Base-by-base conservation (phyloP, 2,113 vertebrate genomes). In the Zosterops japonicus region DNA sequence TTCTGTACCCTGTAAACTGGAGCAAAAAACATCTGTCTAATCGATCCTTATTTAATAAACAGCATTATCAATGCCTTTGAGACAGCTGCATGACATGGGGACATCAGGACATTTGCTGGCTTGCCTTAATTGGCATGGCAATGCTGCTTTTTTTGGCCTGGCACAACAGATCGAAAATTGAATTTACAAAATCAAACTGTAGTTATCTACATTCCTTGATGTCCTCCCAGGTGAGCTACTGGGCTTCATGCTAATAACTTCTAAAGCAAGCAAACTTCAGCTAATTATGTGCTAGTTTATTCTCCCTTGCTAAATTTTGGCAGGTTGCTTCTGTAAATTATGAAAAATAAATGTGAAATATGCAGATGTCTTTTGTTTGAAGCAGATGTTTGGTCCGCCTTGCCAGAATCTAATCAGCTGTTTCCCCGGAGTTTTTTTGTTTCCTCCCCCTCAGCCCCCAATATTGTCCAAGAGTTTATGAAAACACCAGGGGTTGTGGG, bases 331-430 rank as follows among this genome's bases (percentile, higher is more conserved):
- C 98, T 99, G 99, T 99, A 99, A 99, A 99, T 99, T 99, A 99
- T 99, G 99, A 99, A 99, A 99, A 99, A 99, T 99, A 99, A 99
- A 99, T 99, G 98, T 99, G 98, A 99, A 99, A 99, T 99, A 99
- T 99, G 99, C 99, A 99, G 99, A 99, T 99, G 99, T 98, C 99
- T 99, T 99, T 99, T 99, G 99, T 99, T 99, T 99, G 98, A 99
- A 99, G 98, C 99, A 99, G 99, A 99, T 99, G 99, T 99, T 99
- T 98, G 98, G 98, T 98, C 97, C 90, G 89, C 98, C 97, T 98
- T 99, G 99, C 99, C 99, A 99, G 99, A 98, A 99, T 99, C 99
- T 98, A 99, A 99, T 99, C 99, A 99, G 98, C 96, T 98, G 93
- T 98, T 98, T 99, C 99, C 95, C 96, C 87, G 91, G 98, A 98